Evolutionary conservation across 2,888 invertebrate genomes (phyloP).

Genomic region (Troides aeacus): DNA sequence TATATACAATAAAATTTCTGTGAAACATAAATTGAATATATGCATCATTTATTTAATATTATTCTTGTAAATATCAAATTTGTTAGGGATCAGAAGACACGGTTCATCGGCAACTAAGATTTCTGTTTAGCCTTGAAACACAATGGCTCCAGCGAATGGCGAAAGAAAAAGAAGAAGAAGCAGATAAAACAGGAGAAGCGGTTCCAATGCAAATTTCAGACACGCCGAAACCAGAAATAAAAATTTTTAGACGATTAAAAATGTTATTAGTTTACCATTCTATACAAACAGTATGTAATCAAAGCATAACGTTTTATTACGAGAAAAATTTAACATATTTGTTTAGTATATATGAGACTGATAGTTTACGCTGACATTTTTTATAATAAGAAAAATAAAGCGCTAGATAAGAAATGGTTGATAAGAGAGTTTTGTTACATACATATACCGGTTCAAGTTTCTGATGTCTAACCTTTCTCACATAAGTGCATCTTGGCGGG

Average conservation of each 20-base stretch:
- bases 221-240: slow-evolving; percentile 42
- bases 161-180: slow-evolving; percentile 41
- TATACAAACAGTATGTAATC: slow-evolving; percentile 57
- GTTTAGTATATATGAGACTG: too few species aligned
- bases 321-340: too few species aligned
- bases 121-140: slow-evolving; percentile 55
- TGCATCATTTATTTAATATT: neutral
- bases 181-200: slow-evolving; percentile 40
- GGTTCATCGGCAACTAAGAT: slow-evolving; percentile 63
- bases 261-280: slow-evolving; percentile 69
- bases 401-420: too few species aligned
- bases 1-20: too few species aligned
- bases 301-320: too few species aligned
- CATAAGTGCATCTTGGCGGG: too few species aligned
- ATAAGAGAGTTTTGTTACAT: too few species aligned
- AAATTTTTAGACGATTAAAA: slow-evolving; percentile 63
- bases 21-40: too few species aligned
- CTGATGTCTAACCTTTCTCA: too few species aligned
- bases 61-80: neutral
- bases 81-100: slow-evolving; percentile 74
- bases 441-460: too few species aligned
- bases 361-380: too few species aligned
- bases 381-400: too few species aligned
- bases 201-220: slow-evolving; percentile 39
- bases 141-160: slow-evolving; percentile 53